Conservation (phyloP, 2,113 vertebrate genomes). For the Dryoscopus gambensis region DNA sequence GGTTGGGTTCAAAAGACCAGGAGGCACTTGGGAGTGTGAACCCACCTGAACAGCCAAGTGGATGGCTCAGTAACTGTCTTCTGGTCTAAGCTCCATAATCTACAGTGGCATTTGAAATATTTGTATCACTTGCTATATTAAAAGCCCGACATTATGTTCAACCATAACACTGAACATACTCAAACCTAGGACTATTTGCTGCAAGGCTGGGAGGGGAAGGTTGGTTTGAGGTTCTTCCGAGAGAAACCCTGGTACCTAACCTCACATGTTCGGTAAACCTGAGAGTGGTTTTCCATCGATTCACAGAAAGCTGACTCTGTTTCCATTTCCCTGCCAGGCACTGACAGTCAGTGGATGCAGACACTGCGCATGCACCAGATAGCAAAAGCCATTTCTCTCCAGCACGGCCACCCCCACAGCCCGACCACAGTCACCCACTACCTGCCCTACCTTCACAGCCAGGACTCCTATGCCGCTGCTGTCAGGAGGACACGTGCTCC, state of each 20-base stretch:
- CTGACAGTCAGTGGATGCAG: slow-evolving; percentile 83
- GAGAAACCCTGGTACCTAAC: background rate
- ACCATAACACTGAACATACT: background rate
- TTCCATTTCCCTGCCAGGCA: slow-evolving; percentile 58
- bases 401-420: slow-evolving; percentile 75
- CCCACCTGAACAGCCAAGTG: background rate
- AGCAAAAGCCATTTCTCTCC: slow-evolving; percentile 67
- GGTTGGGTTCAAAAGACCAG: background rate
- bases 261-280: background rate
- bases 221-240: background rate
- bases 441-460: slow-evolving; percentile 79
- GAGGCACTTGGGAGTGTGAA: background rate
- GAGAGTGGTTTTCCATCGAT: background rate
- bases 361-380: slow-evolving; percentile 79
- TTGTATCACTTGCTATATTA: background rate
- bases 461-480: slow-evolving; percentile 88
- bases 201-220: background rate
- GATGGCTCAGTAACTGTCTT: background rate
- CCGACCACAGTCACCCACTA: slow-evolving; percentile 78
- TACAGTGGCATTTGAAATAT: background rate
- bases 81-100: background rate
- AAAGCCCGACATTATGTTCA: background rate
- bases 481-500: slow-evolving; percentile 76
- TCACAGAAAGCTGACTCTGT: background rate
- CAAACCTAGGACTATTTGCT: background rate